Conservation (phyloP, 2,888 invertebrate species). For the Lepidocyrtoides sp. region DNA sequence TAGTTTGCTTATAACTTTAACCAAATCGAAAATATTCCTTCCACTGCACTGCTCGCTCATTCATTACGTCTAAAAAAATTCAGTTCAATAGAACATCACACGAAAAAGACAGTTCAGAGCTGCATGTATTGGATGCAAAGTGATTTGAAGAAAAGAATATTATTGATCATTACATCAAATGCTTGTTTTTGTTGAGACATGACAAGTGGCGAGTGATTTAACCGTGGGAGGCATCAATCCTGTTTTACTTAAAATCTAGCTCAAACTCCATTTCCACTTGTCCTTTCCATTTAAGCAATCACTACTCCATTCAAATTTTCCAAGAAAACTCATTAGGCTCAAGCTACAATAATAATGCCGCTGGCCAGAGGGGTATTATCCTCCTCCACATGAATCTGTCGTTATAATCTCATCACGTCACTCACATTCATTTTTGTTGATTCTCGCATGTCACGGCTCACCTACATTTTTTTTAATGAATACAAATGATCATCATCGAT, state of each 20-base stretch:
- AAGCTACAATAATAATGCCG: neutral
- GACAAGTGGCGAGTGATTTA: neutral
- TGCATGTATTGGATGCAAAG: too few relatives aligned
- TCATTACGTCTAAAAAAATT: neutral
- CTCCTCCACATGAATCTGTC: slow-evolving; percentile 24
- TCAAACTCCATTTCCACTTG: neutral
- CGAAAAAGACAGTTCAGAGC: too few relatives aligned
- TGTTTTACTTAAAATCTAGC: slow-evolving; percentile 22
- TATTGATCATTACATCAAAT: neutral
- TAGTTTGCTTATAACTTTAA: too few relatives aligned
- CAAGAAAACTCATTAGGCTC: slow-evolving; percentile 37
- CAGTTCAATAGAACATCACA: neutral
- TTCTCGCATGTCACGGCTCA: slow-evolving; percentile 54
- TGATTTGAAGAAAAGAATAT: neutral
- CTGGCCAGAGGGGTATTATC: slow-evolving; percentile 38
- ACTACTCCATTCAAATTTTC: neutral
- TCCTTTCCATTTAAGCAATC: neutral
- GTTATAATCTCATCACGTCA: neutral
- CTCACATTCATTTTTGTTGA: slow-evolving; percentile 4
- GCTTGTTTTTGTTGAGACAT: neutral
- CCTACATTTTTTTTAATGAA: slow-evolving; percentile 67
- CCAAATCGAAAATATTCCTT: too few relatives aligned
- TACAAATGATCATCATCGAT: slow-evolving; percentile 39
- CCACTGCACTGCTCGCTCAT: too few relatives aligned
- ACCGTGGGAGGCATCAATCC: slow-evolving; percentile 8